Evolutionary conservation across 2,113 vertebrate species (phyloP).

Genomic region (Neolamprologus hecqui): DNA sequence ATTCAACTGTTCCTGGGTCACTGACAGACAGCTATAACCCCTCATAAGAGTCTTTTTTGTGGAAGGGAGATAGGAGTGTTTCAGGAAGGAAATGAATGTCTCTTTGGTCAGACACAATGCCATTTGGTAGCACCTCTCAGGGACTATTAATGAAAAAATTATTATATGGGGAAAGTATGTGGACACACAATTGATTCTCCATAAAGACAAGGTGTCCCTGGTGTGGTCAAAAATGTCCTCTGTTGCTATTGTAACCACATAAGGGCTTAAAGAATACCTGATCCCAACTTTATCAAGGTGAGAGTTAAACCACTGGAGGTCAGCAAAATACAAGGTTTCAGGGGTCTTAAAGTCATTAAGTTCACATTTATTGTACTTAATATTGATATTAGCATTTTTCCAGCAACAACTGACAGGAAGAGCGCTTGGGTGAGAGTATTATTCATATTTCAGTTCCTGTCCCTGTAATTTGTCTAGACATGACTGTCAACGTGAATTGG

Average conservation of each 20-base stretch:
- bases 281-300: not conserved
- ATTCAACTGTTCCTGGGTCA: conserved; percentile 50
- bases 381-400: not conserved
- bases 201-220: not conserved
- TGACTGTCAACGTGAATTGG: not conserved
- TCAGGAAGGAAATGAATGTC: conserved; percentile 14
- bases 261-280: not conserved
- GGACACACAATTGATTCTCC: not conserved
- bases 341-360: not conserved
- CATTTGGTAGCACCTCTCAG: not conserved
- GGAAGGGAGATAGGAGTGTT: not conserved
- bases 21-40: conserved; percentile 34
- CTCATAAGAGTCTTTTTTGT: conserved; percentile 38
- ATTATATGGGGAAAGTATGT: not conserved
- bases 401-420: not conserved
- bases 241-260: not conserved
- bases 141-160: not conserved
- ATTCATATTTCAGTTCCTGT: not conserved
- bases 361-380: not conserved
- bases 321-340: not conserved
- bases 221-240: not conserved
- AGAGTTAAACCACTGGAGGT: not conserved
- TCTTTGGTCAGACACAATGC: not conserved
- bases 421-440: not conserved
- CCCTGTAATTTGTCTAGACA: not conserved